These are phyloP conservation scores for Chondrosia reniformis DNA, from an alignment of 37 sponge, comb jelly and placozoan genomes.

Conservation along the genomic window DNA sequence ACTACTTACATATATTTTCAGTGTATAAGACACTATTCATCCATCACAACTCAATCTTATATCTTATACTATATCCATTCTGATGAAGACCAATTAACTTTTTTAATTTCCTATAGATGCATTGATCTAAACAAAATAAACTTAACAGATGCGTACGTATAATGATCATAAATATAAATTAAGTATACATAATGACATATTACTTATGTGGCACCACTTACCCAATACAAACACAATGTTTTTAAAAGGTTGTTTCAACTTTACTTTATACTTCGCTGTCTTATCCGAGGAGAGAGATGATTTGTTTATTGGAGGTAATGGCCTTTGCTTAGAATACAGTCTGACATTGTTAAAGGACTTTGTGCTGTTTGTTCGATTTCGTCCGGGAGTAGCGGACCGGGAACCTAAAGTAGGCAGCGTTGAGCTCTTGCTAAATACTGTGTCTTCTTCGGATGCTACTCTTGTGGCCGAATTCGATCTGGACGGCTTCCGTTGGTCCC, in stretches of 20 bases:
- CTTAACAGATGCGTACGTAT: too few relatives aligned
- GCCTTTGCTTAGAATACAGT: not conserved
- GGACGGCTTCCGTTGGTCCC: not conserved
- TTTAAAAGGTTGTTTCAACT: not conserved
- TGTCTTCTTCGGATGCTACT: too few relatives aligned
- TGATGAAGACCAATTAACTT: not conserved
- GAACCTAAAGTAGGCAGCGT: not conserved
- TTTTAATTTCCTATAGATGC: too few relatives aligned
- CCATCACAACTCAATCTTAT: not conserved
- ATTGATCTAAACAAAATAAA: too few relatives aligned
- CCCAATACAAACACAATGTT: constrained; percentile 21
- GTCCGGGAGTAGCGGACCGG: not conserved
- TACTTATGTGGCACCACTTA: not conserved
- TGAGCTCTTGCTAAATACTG: constrained; percentile 6
- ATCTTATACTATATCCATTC: not conserved
- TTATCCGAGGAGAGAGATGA: not conserved
- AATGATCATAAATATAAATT: too few relatives aligned
- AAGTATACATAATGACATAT: not conserved
- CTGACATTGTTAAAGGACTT: not conserved
- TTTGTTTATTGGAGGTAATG: not conserved
- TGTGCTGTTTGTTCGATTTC: not conserved
- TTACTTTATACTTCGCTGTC: not conserved
- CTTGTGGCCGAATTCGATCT: too few relatives aligned
- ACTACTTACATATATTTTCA: not conserved
- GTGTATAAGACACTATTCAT: not conserved